Evolutionary conservation across 2,888 invertebrate species (phyloP), one percentile per base, ranked within the genome.

Genomic region (Drosophila histrio): DNA sequence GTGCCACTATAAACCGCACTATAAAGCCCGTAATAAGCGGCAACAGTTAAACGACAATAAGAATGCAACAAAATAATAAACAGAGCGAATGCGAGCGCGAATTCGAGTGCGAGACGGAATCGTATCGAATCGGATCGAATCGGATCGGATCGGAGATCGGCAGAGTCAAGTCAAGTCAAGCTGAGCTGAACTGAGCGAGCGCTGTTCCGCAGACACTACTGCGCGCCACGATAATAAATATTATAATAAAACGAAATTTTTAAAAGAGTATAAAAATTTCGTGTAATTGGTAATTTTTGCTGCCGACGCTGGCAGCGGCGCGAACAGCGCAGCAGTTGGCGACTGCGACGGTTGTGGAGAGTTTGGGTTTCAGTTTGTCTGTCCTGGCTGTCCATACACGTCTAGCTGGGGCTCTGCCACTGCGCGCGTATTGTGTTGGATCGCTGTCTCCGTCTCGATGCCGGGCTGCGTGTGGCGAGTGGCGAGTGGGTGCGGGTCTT

Each of bases 201-300:
- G 81, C 82, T 78, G 82, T 89, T 89, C 89, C 89, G 89, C 87
- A 89, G 90, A 90, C 89, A 90, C 90, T 90, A 90, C 90, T 89
- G 90, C 91, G 91, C 89, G 89, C 90, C 85, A 90, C 89, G 90
- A 91, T 91, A 91, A 91, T 91, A 91, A 91, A 91, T 91, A 91
- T 91, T 91, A 91, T 91, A 91, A 91, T 90, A 90, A 90, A 90
- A 91, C 91, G 90, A 91, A 91, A 91, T 91, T 91, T 91, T 91
- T 90, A 90, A 89, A 90, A 91, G 91, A 91, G 91, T 91, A 91
- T 91, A 91, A 91, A 91, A 91, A 91, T 91, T 91, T 91, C 89
- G 89, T 91, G 91, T 91, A 91, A 91, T 91, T 91, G 91, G 89
- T 89, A 89, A 89, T 89, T 90, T 89, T 88, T 90, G 88, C 87